A percentile compares a stretch with the other conserved stretches of the same genome.
phyloP scores from a whole-genome alignment of 2,888 invertebrate species.

The Andricus curvator region DNA sequence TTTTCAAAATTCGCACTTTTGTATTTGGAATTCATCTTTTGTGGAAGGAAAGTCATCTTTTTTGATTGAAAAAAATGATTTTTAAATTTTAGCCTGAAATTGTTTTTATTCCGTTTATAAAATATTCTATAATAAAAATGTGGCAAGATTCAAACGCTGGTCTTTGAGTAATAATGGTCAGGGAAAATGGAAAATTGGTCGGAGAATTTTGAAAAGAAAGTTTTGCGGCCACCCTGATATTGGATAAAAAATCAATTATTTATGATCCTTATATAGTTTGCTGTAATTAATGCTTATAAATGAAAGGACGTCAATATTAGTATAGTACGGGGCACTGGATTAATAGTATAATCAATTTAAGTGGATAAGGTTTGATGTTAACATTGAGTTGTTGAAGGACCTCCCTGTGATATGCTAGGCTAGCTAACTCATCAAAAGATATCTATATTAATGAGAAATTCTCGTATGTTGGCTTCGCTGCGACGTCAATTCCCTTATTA shows the following conservation, averaged over 20 bases:
- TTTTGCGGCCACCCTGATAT: neutral
- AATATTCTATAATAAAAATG: no score
- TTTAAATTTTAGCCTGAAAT: no score
- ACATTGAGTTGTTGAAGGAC: neutral
- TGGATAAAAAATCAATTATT: neutral
- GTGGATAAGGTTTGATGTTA: neutral
- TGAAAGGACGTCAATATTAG: neutral
- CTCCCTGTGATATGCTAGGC: neutral
- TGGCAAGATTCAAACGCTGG: no score
- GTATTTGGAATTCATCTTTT: no score
- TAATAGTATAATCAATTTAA: neutral
- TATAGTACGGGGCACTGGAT: neutral
- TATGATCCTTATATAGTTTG: neutral
- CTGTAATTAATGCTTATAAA: neutral
- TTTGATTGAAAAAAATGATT: no score
- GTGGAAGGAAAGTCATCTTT: no score
- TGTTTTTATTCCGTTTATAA: no score
- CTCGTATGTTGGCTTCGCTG: conserved; percentile 15
- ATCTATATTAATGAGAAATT: conserved; percentile 27
- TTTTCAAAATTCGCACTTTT: no score
- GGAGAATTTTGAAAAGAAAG: no score
- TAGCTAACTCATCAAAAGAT: conserved; percentile 30
- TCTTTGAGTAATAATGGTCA: no score
- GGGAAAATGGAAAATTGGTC: no score
- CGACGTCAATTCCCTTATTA: conserved; percentile 15